phyloP scores from a whole-genome alignment of 2,113 vertebrate genomes.

The Cheirogaleus medius region DNA sequence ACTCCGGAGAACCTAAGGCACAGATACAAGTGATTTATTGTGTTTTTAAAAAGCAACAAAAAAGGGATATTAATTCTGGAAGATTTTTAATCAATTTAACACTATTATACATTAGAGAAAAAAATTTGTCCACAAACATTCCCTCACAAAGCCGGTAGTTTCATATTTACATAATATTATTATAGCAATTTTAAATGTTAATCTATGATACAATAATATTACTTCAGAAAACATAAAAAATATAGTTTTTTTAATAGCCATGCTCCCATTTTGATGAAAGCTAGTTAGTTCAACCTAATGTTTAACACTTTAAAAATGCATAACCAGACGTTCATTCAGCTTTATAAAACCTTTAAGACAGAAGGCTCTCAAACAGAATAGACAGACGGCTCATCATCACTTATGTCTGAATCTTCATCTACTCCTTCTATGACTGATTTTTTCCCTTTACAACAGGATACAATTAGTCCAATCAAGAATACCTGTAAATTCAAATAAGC shows the following conservation, averaged over 20 bases:
- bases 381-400: constrained; percentile 91
- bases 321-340: constrained; percentile 44
- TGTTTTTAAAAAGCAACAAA: constrained; percentile 69
- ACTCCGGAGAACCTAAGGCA: constrained; percentile 49
- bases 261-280: constrained; percentile 77
- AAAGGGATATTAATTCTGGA: constrained; percentile 59
- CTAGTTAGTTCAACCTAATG: constrained; percentile 62
- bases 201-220: constrained; percentile 69
- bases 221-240: constrained; percentile 76
- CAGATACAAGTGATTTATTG: constrained; percentile 68
- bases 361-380: constrained; percentile 77
- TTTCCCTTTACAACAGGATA: constrained; percentile 98
- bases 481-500: constrained; percentile 85
- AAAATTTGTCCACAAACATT: constrained; percentile 65
- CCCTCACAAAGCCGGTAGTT: constrained; percentile 66
- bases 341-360: constrained; percentile 35
- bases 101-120: constrained; percentile 77
- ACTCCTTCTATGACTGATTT: constrained; percentile 97
- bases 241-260: constrained; percentile 70
- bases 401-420: constrained; percentile 95
- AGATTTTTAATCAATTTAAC: constrained; percentile 74
- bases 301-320: constrained; percentile 46
- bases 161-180: constrained; percentile 73
- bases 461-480: constrained; percentile 93
- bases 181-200: constrained; percentile 70